A percentile compares a stretch with the other conserved stretches of the same genome.
phyloP scores from a whole-genome alignment of 1,140 invertebrate species.

The Scaptomyza pallida region DNA sequence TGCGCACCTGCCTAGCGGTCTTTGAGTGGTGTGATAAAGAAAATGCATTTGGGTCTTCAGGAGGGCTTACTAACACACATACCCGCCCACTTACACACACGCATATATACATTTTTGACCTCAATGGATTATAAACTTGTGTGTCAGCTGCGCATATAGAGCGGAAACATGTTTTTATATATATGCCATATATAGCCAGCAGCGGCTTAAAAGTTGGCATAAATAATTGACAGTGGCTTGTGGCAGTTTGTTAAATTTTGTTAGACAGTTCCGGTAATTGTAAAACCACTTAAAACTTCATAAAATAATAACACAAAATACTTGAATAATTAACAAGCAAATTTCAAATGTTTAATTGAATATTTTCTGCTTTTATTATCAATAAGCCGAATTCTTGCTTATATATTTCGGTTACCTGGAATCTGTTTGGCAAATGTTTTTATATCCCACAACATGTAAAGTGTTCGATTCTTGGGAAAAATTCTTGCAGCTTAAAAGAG shows the following conservation, averaged over 20 bases:
- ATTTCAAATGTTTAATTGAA: not conserved
- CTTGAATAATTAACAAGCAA: not conserved
- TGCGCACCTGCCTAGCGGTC: slow-evolving; percentile 7
- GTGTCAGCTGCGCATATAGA: slow-evolving; percentile 51
- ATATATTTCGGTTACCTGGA: too few relatives aligned
- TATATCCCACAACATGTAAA: too few relatives aligned
- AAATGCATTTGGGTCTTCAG: slow-evolving; percentile 63
- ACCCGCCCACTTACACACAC: slow-evolving; percentile 6
- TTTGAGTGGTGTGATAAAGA: slow-evolving; percentile 43
- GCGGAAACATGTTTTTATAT: slow-evolving; percentile 47
- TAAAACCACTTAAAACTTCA: not conserved
- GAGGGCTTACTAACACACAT: slow-evolving; percentile 29
- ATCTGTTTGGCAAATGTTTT: too few relatives aligned
- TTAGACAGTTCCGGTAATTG: slow-evolving; percentile 1
- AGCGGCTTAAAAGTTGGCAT: slow-evolving; percentile 23
- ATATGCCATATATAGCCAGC: slow-evolving; percentile 8
- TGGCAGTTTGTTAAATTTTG: slow-evolving; percentile 11
- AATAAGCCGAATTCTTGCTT: too few relatives aligned
- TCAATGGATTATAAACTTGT: slow-evolving; percentile 55
- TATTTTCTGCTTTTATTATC: too few relatives aligned
- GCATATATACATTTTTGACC: slow-evolving; percentile 51
- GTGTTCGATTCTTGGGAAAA: too few relatives aligned
- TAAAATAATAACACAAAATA: not conserved
- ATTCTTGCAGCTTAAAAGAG: not conserved
- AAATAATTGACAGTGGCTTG: slow-evolving; percentile 31